Evolutionary conservation across 2,113 vertebrate species (phyloP), one percentile per base, ranked within the genome.

Genomic region (Thinocorus orbignyianus): DNA sequence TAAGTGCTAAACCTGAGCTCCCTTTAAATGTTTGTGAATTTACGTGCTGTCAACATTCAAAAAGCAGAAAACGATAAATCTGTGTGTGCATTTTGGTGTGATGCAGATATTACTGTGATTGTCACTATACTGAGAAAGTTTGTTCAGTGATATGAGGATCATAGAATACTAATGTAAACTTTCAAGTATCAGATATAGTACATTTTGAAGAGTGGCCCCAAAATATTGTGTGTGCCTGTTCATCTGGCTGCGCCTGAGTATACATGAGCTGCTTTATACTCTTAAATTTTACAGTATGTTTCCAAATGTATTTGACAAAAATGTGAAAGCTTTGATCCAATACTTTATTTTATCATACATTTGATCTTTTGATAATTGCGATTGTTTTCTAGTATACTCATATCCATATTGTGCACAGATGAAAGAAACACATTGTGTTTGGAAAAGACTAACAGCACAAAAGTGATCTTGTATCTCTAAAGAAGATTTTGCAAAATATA

Each of bases 341-440:
- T 94, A 37, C n/a, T 90, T 88, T 22, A 44, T 86, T 92, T 73
- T 61, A 46, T 92, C 8, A 16, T 84, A 18, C 10, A 49, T 66
- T 89, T 94, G 46, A 62, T 92, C 52, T 90, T 91, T 90, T 78
- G 76, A 70, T 95, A 80, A 86, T 76, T 81, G 64, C 23, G 78
- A 9, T 76, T 84, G 24, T 35, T 88, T 93, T 86, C 35, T 84
- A 28, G 31, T 80, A 10, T 61, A 8, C 16, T 91, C 70, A 68
- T 88, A 93, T 84, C 58, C 79, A 6, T 79, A 35, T 74, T 94
- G 22, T 57, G 28, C 52, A 44, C 37, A 85, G 90, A 92, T 92
- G 73, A 96, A 97, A 96, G 92, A 31, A 89, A 41, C 48, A 51
- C 46, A 26, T 33, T 87, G 62, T 54, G 17, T 81, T 94, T 96